Base-by-base conservation (phyloP, 2,797 vertebrate genomes). In the Pantherophis alleghaniensis region DNA sequence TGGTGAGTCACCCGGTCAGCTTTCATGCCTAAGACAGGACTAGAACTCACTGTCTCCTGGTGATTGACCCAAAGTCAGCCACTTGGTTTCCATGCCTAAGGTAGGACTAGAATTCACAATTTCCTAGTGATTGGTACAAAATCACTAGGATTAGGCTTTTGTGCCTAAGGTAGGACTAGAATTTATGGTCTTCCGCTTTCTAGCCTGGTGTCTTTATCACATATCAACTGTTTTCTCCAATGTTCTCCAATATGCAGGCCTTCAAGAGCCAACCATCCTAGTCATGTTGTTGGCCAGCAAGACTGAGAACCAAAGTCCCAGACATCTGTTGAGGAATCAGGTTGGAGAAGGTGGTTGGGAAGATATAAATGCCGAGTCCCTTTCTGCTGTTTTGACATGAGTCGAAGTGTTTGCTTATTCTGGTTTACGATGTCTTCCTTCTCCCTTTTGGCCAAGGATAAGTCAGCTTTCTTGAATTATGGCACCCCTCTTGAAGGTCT, bases 391-490 rank as follows among this genome's bases (percentile, higher is more conserved):
- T 83, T 26, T 22, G 56, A 90, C 60, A 53, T 86, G 93, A 53
- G 83, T 92, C 87, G 89, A 90, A 92, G 74, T 0, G 16, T 56
- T 91, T 93, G 57, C 69, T 69, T 87, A n/a, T 87, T 83, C 86
- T 28, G 47, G 12, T 51, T 86, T 93, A 86, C 57, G 94, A 92
- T 95, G 92, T 93, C 91, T 95, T 94, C 92, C 92, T 96, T 95
- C 95, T 96, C n/a, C 92, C 93, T 96, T 96, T 96, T 94, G 95
- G 95, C 59, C 93, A 86, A 92, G 88, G 94, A 92, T 94, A 96
- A 96, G 96, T 92, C 55, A 0, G 0, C 95, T 96, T 0, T 0
- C 94, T 95, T 94, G 96, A 95, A 96, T 93, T 96, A 96, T 94
- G 95, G 91, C 90, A 91, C 74, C 95, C 93, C 55, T 96, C 86